A percentile compares a stretch with the other conserved stretches of the same genome.
These are phyloP conservation scores for Apostichopus japonicus DNA, from an alignment of 35 echinoderm and acorn worm genomes.

Conservation along the genomic window DNA sequence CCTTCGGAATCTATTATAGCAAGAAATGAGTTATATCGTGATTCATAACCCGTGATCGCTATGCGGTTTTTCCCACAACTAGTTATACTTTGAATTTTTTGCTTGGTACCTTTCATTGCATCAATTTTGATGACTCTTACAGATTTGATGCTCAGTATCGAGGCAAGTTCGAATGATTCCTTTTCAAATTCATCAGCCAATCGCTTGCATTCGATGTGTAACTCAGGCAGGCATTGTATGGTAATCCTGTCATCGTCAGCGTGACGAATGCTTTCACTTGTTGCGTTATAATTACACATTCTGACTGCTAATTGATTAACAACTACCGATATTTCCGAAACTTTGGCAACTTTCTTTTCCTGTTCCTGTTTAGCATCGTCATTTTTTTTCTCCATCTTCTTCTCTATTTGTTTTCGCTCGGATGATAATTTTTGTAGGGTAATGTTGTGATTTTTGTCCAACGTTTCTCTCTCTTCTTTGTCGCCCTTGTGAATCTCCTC, in stretches of 20 bases:
- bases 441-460: neutral
- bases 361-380: no score
- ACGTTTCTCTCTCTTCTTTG: neutral
- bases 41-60: neutral
- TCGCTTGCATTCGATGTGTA: neutral
- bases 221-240: neutral
- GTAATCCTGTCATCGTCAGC: neutral
- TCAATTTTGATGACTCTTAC: neutral
- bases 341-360: neutral
- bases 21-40: neutral
- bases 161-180: neutral
- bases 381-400: neutral
- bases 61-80: neutral
- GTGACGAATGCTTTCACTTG: neutral
- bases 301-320: neutral
- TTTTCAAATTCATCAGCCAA: neutral
- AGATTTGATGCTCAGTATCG: neutral
- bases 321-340: neutral
- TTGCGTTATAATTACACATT: neutral
- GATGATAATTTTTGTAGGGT: neutral
- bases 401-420: neutral
- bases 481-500: neutral
- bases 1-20: neutral
- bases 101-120: neutral
- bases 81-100: neutral